Evolutionary conservation across 2,888 invertebrate genomes (phyloP).

Genomic region (Nezara viridula): DNA sequence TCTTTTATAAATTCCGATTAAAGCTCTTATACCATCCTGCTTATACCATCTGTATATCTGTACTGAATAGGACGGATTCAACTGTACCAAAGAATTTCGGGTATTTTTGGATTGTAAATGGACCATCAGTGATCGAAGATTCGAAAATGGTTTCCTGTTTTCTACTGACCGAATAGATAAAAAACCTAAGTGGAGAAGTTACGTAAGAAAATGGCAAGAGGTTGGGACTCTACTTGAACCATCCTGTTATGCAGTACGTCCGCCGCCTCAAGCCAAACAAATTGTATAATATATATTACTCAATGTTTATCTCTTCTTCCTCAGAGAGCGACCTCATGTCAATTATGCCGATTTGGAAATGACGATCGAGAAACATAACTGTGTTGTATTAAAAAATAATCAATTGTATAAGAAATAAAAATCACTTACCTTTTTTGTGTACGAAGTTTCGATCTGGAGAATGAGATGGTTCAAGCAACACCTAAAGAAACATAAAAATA

Average conservation of each 20-base stretch:
- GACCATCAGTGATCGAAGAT: neutral
- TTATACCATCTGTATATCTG: too few relatives aligned
- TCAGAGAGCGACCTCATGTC: neutral
- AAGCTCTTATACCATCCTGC: too few relatives aligned
- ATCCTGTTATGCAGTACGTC: conserved; percentile 55
- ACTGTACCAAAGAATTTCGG: neutral
- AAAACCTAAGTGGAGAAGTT: conserved; percentile 47
- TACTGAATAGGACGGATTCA: too few relatives aligned
- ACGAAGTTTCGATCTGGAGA: neutral
- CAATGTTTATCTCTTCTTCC: conserved; percentile 57
- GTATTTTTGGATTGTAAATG: neutral
- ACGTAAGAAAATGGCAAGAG: conserved; percentile 43
- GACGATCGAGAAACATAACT: neutral
- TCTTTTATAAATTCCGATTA: too few relatives aligned
- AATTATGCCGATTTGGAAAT: neutral
- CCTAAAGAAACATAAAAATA: too few relatives aligned
- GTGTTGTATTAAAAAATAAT: neutral
- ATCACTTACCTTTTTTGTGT: neutral
- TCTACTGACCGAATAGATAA: conserved; percentile 40
- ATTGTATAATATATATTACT: conserved; percentile 55
- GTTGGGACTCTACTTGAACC: conserved; percentile 50
- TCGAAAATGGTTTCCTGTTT: conserved; percentile 47
- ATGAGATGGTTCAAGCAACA: too few relatives aligned
- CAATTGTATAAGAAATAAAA: neutral
- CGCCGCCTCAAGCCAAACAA: conserved; percentile 53